Conservation (phyloP, 2,888 invertebrate genomes). For the Spisula solida region DNA sequence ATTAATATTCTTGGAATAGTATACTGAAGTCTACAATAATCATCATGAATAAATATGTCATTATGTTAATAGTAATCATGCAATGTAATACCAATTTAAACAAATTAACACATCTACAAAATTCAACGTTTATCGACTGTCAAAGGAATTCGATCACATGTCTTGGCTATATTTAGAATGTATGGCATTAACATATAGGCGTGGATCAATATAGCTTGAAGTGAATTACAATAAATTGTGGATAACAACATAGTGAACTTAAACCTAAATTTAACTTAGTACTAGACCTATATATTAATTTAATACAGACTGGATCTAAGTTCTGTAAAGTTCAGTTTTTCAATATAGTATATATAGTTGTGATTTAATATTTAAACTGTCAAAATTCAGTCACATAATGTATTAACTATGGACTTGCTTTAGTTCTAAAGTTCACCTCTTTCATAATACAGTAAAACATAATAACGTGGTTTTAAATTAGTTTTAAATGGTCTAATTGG, state of each 20-base stretch:
- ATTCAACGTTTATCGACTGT: neutral
- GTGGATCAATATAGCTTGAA: neutral
- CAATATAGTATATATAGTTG: too few species aligned
- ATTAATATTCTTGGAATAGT: neutral
- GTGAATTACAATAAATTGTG: neutral
- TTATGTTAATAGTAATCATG: neutral
- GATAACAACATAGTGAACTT: conserved; percentile 1
- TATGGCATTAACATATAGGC: neutral
- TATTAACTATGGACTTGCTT: neutral
- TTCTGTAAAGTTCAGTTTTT: too few species aligned
- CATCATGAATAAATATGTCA: neutral
- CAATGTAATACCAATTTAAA: neutral
- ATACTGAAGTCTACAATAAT: neutral
- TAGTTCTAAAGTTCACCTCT: neutral
- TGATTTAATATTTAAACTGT: too few species aligned
- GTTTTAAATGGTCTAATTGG: too few species aligned
- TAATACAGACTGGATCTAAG: too few species aligned
- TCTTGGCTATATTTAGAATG: neutral
- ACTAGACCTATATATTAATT: neutral
- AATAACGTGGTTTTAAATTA: too few species aligned
- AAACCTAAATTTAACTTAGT: neutral
- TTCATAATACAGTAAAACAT: neutral
- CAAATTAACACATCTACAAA: neutral
- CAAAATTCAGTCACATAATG: too few species aligned
- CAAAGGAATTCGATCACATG: conserved; percentile 14